These are phyloP conservation scores for Leptonema lineaticorne DNA, from an alignment of 1,140 invertebrate genomes.

Conservation along the genomic window DNA sequence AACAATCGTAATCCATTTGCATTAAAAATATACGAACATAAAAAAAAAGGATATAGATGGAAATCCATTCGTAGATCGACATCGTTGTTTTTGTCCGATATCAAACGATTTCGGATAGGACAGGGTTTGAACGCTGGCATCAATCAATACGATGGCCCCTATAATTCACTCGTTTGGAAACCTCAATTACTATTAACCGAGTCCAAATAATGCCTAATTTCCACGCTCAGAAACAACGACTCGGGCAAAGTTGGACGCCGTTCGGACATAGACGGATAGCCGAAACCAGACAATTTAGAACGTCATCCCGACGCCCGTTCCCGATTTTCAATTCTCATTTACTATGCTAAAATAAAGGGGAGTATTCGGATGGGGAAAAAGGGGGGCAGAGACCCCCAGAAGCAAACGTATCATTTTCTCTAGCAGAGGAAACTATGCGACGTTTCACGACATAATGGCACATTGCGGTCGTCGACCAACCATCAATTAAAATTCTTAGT, in stretches of 20 bases:
- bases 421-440: no score
- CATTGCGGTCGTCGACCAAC: no score
- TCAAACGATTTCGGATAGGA: neutral
- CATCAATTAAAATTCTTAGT: no score
- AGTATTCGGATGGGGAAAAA: no score
- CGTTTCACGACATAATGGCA: no score
- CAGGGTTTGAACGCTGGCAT: neutral
- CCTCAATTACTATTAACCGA: conserved; percentile 19
- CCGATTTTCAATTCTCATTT: no score
- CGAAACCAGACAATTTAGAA: neutral
- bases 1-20: neutral
- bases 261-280: neutral
- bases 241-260: neutral
- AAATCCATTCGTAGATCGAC: neutral
- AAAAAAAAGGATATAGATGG: neutral
- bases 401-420: no score
- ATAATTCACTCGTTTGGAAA: conserved; percentile 2
- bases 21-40: neutral
- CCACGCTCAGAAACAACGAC: neutral
- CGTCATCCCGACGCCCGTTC: no score
- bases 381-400: no score
- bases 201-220: conserved; percentile 19
- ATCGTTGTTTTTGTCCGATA: neutral
- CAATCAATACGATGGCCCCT: conserved; percentile 15
- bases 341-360: no score